Evolutionary conservation across 2,113 vertebrate species (phyloP).

Genomic region (Noturus placidus): DNA sequence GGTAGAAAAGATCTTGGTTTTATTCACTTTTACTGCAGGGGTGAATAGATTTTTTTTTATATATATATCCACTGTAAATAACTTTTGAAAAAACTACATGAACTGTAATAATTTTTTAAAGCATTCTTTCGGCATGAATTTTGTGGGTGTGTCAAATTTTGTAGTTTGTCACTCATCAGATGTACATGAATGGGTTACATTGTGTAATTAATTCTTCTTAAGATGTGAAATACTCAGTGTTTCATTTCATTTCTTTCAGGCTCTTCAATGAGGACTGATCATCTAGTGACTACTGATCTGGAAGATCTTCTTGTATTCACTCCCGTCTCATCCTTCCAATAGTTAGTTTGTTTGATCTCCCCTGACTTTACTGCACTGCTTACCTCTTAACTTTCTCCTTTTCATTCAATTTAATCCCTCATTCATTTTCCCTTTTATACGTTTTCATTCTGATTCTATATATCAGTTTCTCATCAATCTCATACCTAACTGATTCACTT

Average conservation of each 20-base stretch:
- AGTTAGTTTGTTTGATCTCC: neutral
- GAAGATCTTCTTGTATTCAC: slow-evolving; percentile 5
- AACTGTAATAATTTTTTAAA: neutral
- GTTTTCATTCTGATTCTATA: slow-evolving; percentile 1
- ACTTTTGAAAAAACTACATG: neutral
- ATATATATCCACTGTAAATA: neutral
- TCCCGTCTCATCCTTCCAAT: neutral
- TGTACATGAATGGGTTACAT: neutral
- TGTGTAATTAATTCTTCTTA: neutral
- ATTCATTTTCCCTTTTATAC: neutral
- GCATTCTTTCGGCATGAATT: neutral
- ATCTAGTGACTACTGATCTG: neutral
- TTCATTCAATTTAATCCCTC: neutral
- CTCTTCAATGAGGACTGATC: slow-evolving; percentile 15
- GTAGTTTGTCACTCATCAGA: neutral
- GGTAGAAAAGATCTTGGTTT: neutral
- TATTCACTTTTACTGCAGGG: neutral
- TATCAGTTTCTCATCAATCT: neutral
- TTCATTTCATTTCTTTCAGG: slow-evolving; percentile 34
- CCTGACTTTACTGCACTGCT: neutral
- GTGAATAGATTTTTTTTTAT: neutral
- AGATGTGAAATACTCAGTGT: neutral
- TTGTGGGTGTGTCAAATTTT: neutral
- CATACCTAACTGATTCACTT: no score
- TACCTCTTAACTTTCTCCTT: neutral